Base-by-base conservation (phyloP, 2,113 vertebrate species). In the Ammodramus savannarum region DNA sequence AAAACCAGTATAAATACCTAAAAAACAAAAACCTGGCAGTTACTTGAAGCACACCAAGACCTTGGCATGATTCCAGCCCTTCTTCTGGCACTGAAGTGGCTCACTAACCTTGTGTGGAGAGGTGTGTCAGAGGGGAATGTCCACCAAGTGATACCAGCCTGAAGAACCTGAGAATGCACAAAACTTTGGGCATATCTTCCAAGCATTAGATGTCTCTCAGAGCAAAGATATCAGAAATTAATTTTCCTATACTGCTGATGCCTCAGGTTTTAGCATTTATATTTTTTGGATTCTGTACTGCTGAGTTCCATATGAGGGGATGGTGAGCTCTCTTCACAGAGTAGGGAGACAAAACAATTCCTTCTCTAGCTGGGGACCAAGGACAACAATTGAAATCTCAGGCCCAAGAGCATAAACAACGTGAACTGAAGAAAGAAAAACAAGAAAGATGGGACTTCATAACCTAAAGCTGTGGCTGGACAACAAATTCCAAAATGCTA, bases 71-170 rank as follows among this genome's bases (percentile, higher is more conserved):
- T 46, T 31, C 20, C 22, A 81, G 8, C 39, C 22, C 16, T 39
- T 23, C 27, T 80, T 5, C 17, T 49, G 69, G 34, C 52, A n/a
- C 61, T 74, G 48, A 58, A 67, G 41, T 41, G 46, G 7, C 23
- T 75, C 26, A 11, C 5, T 46, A 62, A 26, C 34, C 55, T 59
- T 27, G 23, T 63, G 46, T 39, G 51, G 34, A 25, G 41, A 57
- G 7, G 4, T 29, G 16, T n/a, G 23, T 59, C 59, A 72, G 57
- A 87, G 36, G 11, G 39, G 31, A 68, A 20, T 0, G 0, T 27
- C 8, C 16, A 34, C 29, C 39, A 32, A 16, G 25, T 48, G 74
- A 48, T 8, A 49, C 16, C 51, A 72, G 36, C 31, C 26, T 75
- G 39, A 67, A 34, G 6, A 34, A 39, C 43, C 21, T 48, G 65